These are phyloP conservation scores for Cettia cetti DNA, from an alignment of 2,113 vertebrate genomes.

Conservation along the genomic window DNA sequence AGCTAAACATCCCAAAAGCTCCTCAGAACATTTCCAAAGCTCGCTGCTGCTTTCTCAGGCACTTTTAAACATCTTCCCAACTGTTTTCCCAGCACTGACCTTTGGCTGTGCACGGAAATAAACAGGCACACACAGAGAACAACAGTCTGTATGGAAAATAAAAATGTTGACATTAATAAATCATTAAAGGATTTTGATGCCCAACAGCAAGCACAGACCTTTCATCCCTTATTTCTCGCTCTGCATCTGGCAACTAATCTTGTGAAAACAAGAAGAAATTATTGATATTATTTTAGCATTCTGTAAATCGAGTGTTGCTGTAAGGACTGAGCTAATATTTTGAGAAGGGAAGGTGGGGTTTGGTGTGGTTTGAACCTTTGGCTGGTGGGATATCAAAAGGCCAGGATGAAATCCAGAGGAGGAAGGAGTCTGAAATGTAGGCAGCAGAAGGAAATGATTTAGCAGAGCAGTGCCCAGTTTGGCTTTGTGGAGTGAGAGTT, in stretches of 20 bases:
- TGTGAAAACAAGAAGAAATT: slow-evolving; percentile 22
- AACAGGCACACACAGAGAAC: background rate
- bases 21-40: background rate
- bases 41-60: background rate
- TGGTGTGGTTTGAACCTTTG: background rate
- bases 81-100: background rate
- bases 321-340: slow-evolving; percentile 19
- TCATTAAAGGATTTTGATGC: slow-evolving; percentile 45
- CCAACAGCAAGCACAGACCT: slow-evolving; percentile 55
- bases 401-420: background rate
- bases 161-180: slow-evolving; percentile 41
- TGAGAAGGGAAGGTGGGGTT: background rate
- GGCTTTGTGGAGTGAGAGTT: background rate
- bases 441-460: background rate
- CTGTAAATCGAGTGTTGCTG: slow-evolving; percentile 37
- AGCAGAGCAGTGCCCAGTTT: background rate
- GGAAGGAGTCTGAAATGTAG: background rate
- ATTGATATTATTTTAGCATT: slow-evolving; percentile 43
- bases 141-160: background rate
- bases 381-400: background rate
- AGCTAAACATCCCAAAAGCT: background rate
- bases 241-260: background rate
- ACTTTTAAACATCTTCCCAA: background rate
- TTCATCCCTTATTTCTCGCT: slow-evolving; percentile 24
- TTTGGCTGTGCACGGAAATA: background rate